Conservation (phyloP, 1,140 invertebrate species). For the Drosophila guanche region DNA sequence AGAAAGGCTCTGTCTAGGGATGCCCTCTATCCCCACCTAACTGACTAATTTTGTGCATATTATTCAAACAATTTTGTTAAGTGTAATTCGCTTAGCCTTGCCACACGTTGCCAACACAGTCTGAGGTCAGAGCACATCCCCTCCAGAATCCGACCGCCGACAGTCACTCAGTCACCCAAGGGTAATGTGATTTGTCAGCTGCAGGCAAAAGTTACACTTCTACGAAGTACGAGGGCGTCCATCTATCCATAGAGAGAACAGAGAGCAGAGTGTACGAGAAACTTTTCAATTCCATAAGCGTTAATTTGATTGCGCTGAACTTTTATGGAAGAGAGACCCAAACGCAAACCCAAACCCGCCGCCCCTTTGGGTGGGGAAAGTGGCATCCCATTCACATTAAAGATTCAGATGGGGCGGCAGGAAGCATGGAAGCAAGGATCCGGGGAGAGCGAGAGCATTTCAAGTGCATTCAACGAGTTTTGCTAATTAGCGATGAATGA, state of each 20-base stretch:
- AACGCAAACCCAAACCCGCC: background rate
- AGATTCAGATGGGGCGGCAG: slow-evolving; percentile 22
- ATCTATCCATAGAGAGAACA: no score
- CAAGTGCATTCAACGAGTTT: slow-evolving; percentile 70
- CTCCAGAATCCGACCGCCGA: background rate
- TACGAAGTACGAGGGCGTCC: slow-evolving; percentile 2
- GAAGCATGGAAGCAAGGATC: slow-evolving; percentile 19
- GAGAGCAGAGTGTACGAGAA: slow-evolving; percentile 12
- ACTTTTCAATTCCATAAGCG: slow-evolving; percentile 54
- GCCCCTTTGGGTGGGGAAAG: slow-evolving; percentile 17
- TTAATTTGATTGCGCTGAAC: slow-evolving; percentile 60
- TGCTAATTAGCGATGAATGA: slow-evolving; percentile 65
- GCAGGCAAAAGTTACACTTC: slow-evolving; percentile 29
- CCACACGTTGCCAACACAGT: slow-evolving; percentile 28
- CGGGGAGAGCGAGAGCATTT: slow-evolving; percentile 22
- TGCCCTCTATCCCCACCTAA: slow-evolving; percentile 11
- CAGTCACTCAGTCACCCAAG: slow-evolving; percentile 10
- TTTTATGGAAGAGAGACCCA: slow-evolving; percentile 16
- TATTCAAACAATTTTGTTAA: slow-evolving; percentile 48
- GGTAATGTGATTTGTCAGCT: slow-evolving; percentile 37
- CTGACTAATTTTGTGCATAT: slow-evolving; percentile 29
- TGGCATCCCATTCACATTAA: slow-evolving; percentile 21
- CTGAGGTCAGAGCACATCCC: slow-evolving; percentile 1
- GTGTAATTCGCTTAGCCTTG: slow-evolving; percentile 35
- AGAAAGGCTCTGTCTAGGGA: slow-evolving; percentile 6